These are phyloP conservation scores for Iphiclides podalirius DNA, from an alignment of 2,888 invertebrate species.

Conservation along the genomic window DNA sequence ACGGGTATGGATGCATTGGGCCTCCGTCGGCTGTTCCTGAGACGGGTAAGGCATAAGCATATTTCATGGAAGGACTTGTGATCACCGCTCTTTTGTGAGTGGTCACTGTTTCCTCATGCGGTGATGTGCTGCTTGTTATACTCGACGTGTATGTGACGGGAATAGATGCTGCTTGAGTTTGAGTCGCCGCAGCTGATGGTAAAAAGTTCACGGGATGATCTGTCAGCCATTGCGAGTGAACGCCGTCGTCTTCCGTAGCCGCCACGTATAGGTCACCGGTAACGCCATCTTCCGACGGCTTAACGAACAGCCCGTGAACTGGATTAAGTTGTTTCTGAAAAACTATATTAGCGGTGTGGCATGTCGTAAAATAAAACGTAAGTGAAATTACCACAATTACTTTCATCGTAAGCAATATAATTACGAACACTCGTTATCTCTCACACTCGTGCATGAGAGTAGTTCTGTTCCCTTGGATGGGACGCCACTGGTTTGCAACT, in stretches of 20 bases:
- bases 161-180: conserved; percentile 35
- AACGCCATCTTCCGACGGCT: conserved; percentile 63
- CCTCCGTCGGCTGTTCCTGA: conserved; percentile 38
- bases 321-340: conserved; percentile 51
- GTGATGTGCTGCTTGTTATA: conserved; percentile 31
- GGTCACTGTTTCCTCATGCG: conserved; percentile 43
- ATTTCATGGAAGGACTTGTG: conserved; percentile 47
- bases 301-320: conserved; percentile 66
- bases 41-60: conserved; percentile 51
- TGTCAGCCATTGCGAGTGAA: conserved; percentile 62
- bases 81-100: conserved; percentile 54
- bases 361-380: conserved; percentile 29
- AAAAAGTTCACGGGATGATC: conserved; percentile 64
- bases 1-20: conserved; percentile 43
- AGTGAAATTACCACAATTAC: not conserved
- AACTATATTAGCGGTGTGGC: conserved; percentile 43
- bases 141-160: conserved; percentile 38
- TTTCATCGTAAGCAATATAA: conserved; percentile 8
- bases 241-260: conserved; percentile 64
- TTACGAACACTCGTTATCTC: not conserved
- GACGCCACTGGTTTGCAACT: not conserved
- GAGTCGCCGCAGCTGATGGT: conserved; percentile 38
- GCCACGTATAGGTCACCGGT: conserved; percentile 72
- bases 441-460: conserved; percentile 11
- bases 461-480: not conserved